Percentiles rank a stretch among this genome's conserved stretches.
These are phyloP conservation scores for Amphimedon queenslandica DNA, from an alignment of 37 sponge, comb jelly and placozoan species.

Conservation along the genomic window DNA sequence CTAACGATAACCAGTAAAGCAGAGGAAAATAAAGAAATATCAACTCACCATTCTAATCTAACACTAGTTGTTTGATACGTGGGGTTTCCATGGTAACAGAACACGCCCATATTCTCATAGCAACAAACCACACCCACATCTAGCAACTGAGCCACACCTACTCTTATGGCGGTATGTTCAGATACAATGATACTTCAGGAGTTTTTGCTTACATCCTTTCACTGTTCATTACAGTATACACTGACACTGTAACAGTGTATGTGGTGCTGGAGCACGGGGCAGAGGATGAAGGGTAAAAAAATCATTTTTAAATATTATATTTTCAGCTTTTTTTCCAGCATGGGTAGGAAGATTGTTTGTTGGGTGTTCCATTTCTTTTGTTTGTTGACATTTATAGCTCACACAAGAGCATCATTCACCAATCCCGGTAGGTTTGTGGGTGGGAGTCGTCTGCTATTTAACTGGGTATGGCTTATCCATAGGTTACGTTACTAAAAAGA, in stretches of 20 bases:
- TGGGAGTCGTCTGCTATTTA: too few species aligned
- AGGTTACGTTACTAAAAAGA: too few species aligned
- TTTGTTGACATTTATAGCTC: constrained; percentile 38
- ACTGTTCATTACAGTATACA: too few species aligned
- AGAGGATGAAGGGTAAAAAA: too few species aligned
- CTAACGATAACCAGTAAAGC: neutral
- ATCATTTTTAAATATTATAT: too few species aligned
- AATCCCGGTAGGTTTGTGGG: constrained; percentile 75
- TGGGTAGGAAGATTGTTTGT: constrained; percentile 15
- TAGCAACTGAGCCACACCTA: too few species aligned
- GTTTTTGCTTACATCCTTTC: too few species aligned
- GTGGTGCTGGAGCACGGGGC: too few species aligned
- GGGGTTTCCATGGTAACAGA: neutral
- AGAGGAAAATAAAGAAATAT: neutral
- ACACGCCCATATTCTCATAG: neutral
- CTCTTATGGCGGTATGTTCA: too few species aligned
- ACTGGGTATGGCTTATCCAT: too few species aligned
- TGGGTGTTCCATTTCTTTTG: constrained; percentile 44
- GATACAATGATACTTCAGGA: too few species aligned
- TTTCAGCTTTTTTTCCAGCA: constrained; percentile 6
- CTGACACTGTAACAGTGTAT: too few species aligned
- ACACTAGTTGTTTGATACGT: neutral
- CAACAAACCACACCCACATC: neutral
- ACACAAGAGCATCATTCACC: constrained; percentile 55
- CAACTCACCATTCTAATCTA: neutral